phyloP scores from a whole-genome alignment of 2,797 vertebrate genomes.

The Phylloscopus collybita region DNA sequence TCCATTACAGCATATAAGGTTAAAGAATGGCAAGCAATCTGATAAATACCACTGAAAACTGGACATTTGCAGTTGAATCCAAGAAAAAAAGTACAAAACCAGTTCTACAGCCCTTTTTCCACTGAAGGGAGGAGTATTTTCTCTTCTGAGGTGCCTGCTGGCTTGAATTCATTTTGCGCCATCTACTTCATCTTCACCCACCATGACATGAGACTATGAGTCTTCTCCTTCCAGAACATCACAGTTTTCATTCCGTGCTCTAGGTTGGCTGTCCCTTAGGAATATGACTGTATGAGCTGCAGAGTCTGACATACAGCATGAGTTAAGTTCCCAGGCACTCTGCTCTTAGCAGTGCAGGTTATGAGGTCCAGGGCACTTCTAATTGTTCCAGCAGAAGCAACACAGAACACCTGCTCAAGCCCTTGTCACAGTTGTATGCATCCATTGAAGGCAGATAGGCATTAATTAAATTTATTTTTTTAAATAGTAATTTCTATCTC shows the following conservation, averaged over 20 bases:
- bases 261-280: not conserved
- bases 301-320: not conserved
- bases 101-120: not conserved
- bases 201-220: not conserved
- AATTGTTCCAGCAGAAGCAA: not conserved
- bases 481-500: not conserved
- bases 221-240: not conserved
- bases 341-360: not conserved
- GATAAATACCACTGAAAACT: not conserved
- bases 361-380: not conserved
- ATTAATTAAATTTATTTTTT: not conserved
- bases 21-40: not conserved
- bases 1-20: not conserved
- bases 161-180: not conserved
- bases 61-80: not conserved
- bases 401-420: not conserved
- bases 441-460: not conserved
- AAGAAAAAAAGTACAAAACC: not conserved
- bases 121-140: not conserved
- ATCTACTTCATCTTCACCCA: accelerated
- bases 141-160: not conserved
- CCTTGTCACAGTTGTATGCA: not conserved
- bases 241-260: not conserved
- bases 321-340: not conserved
- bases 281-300: not conserved